Evolutionary conservation across 1,140 invertebrate genomes (phyloP), one percentile per base, ranked within the genome.

Genomic region (Bombus balteatus): DNA sequence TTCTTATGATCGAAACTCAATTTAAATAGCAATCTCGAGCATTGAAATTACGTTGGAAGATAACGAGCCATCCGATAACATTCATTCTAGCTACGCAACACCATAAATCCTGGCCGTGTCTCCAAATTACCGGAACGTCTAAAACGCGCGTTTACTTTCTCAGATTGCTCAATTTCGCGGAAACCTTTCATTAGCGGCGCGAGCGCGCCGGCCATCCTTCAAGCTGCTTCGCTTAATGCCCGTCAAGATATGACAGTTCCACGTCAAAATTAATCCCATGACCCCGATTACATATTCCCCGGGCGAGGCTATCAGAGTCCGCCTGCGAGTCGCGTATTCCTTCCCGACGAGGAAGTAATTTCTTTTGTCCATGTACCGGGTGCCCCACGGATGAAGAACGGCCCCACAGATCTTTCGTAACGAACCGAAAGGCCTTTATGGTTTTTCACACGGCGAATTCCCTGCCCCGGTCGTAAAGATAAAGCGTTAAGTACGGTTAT

Each of bases 401-500:
- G 25, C 15, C 37, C 25, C 59, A 28, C n/a, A 65, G 28, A 28
- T n/a, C 37, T n/a, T 79, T 79, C 62, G 39, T 74, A 65, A 39
- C 32, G 18, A 28, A 28, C 13, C 75, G 53, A 68, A 77, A 85
- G 37, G 39, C 53, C 59, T 87, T 80, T 34, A 74, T 25, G 75
- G 37, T 59, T 89, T 77, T 81, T 53, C 47, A 53, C 47, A 5
- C 18, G 18, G 47, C 47, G 18, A 53, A 53, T 53, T 53, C 47
- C 1, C 47, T 53, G 47, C 47, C 10, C 22, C 18, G 59, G 62
- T 10, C 65, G 15, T 86, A 88, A 89, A 84, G 75, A 79, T 83
- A 87, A 87, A 76, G 57, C 75, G 37, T n/a, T 65, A 65, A 89
- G 84, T 77, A 32, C 57, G 43, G 43, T 88, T 88, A 86, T 89